Percentiles rank a stretch among this genome's conserved stretches.
These are phyloP conservation scores for Neelides sp. DNA, from an alignment of 1,140 invertebrate species.

Conservation along the genomic window DNA sequence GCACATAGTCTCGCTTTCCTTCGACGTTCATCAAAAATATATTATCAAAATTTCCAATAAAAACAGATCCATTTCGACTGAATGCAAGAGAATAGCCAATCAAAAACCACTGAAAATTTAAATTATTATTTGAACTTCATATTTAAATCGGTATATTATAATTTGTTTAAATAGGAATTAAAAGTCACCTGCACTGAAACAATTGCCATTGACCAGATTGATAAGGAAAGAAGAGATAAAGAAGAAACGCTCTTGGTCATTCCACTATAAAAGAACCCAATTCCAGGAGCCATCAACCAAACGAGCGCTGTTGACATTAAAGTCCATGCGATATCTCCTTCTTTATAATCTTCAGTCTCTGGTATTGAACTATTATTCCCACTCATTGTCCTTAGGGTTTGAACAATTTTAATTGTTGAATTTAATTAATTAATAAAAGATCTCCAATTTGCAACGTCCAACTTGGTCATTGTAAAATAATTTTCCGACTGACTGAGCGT, in stretches of 20 bases:
- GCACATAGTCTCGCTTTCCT: not conserved
- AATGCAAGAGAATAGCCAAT: conserved; percentile 26
- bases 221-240: conserved; percentile 19
- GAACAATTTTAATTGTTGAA: no score
- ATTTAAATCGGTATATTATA: not conserved
- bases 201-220: conserved; percentile 24
- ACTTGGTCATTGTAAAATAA: no score
- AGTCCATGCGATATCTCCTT: conserved; percentile 26
- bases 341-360: no score
- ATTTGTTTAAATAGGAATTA: not conserved
- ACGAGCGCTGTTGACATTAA: conserved; percentile 16
- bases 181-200: conserved; percentile 25
- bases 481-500: no score
- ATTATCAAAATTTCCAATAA: conserved; percentile 24
- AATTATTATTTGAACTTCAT: not conserved
- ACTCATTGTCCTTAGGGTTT: no score
- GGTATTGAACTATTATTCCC: no score
- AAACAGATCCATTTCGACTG: conserved; percentile 10
- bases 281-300: conserved; percentile 25
- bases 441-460: no score
- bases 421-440: no score
- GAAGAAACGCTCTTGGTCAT: conserved; percentile 19
- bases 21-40: conserved; percentile 13
- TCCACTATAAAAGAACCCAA: conserved; percentile 29
- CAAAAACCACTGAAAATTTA: conserved; percentile 20